Percentiles rank a stretch among this genome's conserved stretches.
Evolutionary conservation across 1,140 invertebrate genomes (phyloP).

Genomic region (Drosophila sucinea): DNA sequence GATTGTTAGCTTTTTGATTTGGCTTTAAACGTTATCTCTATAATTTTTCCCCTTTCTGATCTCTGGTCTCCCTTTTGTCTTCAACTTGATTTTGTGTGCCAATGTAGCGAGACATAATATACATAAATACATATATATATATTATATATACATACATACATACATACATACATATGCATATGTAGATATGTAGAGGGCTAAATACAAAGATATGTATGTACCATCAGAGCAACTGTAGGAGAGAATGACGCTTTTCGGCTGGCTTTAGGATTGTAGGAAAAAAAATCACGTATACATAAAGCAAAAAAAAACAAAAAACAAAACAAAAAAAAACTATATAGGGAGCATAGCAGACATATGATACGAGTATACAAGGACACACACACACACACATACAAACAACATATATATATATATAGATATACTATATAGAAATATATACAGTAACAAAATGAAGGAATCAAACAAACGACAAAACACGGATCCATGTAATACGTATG

Average conservation of each 20-base stretch:
- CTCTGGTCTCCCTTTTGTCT: constrained; percentile 2
- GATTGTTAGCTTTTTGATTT: background rate
- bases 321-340: constrained; percentile 45
- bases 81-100: constrained; percentile 32
- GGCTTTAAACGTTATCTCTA: background rate
- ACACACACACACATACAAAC: constrained; percentile 17
- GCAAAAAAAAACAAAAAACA: constrained; percentile 8
- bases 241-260: constrained; percentile 22
- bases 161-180: constrained; percentile 31
- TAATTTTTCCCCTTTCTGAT: background rate
- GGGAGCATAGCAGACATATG: constrained; percentile 70
- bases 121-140: constrained; percentile 33
- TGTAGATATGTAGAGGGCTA: constrained; percentile 31
- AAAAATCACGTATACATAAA: constrained; percentile 26
- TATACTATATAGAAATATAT: constrained; percentile 33
- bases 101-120: constrained; percentile 36
- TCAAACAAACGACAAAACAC: constrained; percentile 10
- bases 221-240: constrained; percentile 14
- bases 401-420: constrained; percentile 21
- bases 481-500: constrained; percentile 50
- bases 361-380: constrained; percentile 48
- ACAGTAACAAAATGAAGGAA: constrained; percentile 21
- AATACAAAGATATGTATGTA: constrained; percentile 27
- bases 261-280: constrained; percentile 13
- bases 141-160: constrained; percentile 42